Percentiles rank a stretch among this genome's conserved stretches.
These are phyloP conservation scores for Pachydiplax longipennis DNA, from an alignment of 2,888 invertebrate species.

Conservation along the genomic window DNA sequence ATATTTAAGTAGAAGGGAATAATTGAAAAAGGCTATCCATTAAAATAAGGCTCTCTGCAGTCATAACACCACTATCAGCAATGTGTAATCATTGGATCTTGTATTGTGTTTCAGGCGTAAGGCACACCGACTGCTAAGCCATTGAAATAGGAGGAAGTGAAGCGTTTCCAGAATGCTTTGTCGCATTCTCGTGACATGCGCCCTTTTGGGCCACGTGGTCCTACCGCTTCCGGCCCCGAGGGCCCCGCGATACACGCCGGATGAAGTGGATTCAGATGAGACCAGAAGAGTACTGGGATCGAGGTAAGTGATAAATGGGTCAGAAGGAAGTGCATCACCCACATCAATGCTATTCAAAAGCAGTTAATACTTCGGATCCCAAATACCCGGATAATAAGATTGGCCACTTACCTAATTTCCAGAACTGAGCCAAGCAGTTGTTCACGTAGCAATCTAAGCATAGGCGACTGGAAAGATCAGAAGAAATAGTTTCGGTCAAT, in stretches of 20 bases:
- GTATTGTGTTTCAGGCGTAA: background rate
- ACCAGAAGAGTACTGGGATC: conserved; percentile 69
- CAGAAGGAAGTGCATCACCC: background rate
- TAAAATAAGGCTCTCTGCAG: no score
- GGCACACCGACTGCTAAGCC: background rate
- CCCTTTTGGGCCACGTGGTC: conserved; percentile 18
- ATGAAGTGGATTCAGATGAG: conserved; percentile 57
- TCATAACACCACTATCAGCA: no score
- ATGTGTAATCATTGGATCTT: no score
- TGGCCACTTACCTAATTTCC: no score
- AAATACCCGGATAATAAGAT: no score
- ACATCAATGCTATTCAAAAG: background rate
- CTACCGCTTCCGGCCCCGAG: background rate
- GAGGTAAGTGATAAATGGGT: conserved; percentile 60
- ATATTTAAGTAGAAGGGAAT: no score
- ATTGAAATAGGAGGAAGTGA: background rate
- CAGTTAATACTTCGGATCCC: background rate
- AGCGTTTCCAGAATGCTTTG: background rate
- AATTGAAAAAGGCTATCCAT: no score
- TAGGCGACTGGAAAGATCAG: no score
- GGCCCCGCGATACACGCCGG: background rate
- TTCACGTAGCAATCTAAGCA: no score
- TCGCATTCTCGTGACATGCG: background rate
- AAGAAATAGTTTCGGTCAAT: no score
- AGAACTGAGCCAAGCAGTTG: no score